Base-by-base conservation (phyloP, 2,888 invertebrate species). In the Halictus quadricinctus region DNA sequence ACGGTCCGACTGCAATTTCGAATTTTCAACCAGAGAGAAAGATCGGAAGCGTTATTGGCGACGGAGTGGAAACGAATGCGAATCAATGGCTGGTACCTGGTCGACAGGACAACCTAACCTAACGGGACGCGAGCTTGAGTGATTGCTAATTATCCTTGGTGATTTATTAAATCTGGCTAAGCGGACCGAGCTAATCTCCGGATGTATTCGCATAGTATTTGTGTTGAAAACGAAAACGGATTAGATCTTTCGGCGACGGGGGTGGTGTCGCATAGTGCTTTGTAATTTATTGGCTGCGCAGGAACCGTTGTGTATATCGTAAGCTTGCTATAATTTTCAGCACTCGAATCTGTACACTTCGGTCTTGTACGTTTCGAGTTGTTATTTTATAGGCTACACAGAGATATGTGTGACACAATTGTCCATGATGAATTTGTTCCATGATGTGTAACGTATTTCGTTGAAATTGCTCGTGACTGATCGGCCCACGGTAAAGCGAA, bases 131-230 rank as follows among this genome's bases (percentile, higher is more conserved):
- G 36, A 25, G 25, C 72, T 41, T 36, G 48, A 76, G 69, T n/a
- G 69, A 66, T 50, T 73, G 82, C 72, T 83, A 87, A 87, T 81
- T 87, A 83, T 83, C 48, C 41, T 10, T n/a, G 50, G 54, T 88
- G 87, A 87, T 87, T 88, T 87, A 87, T 88, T 87, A 85, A 88
- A 81, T 77, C 69, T 50, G 41, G 46, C 48, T 10, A 29, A 66
- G 48, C 41, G 43, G 64, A 18, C 46, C n/a, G 21, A 50, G 58
- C n/a, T 43, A 69, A 79, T 64, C 54, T n/a, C 25, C 36, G 50
- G 58, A 72, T 76, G 80, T 66, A 79, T 75, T 78, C 75, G 43
- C 50, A 64, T 70, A 50, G 83, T 70, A 81, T 78, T 83, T 78
- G 29, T n/a, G 25, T n/a, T 21, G 29, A 48, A 21, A 72, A 72